Evolutionary conservation across 1,140 invertebrate genomes (phyloP), one percentile per base, ranked within the genome.

Genomic region (Drosophila simulans): DNA sequence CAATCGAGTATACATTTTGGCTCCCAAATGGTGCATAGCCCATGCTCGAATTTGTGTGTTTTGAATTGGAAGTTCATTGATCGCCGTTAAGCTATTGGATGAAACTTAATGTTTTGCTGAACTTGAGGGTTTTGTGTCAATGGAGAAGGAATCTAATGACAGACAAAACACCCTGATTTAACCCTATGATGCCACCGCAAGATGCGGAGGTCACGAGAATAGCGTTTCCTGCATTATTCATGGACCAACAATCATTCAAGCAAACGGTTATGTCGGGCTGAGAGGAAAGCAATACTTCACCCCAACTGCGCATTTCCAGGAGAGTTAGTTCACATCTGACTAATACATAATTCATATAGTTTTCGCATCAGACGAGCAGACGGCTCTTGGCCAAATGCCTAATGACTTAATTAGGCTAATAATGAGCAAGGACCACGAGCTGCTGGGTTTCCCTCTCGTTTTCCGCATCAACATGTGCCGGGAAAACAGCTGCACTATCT

Each of bases 371-470:
- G 40, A 22, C 10, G 35, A 3, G 49, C 31, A 31, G 27, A 31
- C 58, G 63, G 53, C 71, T 55, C 45, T 74, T 64, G 53, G 74
- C 75, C 83, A 76, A 83, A 80, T 80, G 62, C 66, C 72, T 80
- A 89, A 84, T 88, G 84, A 88, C 84, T 89, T 89, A 88, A 88
- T 88, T 89, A 88, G 76, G 46, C 80, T 80, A 80, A 84, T 88
- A 82, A 88, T 73, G 69, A 77, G 78, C 20, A 22, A 65, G 40
- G 20, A 43, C 57, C 10, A 12, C 27, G 48, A 31, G 13, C 15
- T 35, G 64, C 15, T 35, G 64, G 40, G n/a, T 22, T 52, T 11
- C 48, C 22, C 46, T 22, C 37, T 31, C 25, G 4, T 12, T 25
- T 25, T 40, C 35, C 25, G 8, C 31, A 45, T 31, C 37, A 22